phyloP scores from a whole-genome alignment of 2,797 vertebrate species.

The Forpus xanthops region DNA sequence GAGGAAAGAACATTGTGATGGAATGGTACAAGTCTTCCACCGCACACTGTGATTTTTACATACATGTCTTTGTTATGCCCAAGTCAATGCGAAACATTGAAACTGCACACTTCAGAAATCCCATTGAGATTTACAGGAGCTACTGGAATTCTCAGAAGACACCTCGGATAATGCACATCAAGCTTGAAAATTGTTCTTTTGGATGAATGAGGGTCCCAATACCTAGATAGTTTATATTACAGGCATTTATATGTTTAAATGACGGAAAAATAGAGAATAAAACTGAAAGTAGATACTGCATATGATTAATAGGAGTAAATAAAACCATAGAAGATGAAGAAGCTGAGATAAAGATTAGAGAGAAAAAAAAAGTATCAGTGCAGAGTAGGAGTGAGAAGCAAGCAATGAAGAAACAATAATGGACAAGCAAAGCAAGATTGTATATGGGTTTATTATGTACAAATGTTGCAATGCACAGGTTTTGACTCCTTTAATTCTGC shows the following conservation, averaged over 20 bases:
- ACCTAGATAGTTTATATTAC: neutral
- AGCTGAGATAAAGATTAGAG: slow-evolving; percentile 7
- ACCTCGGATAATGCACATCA: neutral
- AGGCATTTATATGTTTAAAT: neutral
- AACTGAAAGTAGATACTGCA: neutral
- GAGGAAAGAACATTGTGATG: neutral
- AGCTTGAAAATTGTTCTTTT: neutral
- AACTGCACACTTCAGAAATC: neutral
- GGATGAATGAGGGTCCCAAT: neutral
- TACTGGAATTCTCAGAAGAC: neutral
- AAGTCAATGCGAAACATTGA: neutral
- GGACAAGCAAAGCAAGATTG: neutral
- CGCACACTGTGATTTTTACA: neutral
- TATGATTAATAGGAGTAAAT: neutral
- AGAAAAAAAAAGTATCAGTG: neutral
- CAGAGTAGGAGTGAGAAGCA: neutral
- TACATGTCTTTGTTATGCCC: neutral
- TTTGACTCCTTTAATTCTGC: neutral
- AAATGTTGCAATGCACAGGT: neutral
- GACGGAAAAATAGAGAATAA: neutral
- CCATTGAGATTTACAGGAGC: neutral
- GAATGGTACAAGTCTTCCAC: neutral
- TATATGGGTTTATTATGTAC: neutral
- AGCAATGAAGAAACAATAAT: neutral
- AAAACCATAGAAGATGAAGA: neutral